Conservation (phyloP, 2,888 invertebrate species). For the Lypha dubia region DNA sequence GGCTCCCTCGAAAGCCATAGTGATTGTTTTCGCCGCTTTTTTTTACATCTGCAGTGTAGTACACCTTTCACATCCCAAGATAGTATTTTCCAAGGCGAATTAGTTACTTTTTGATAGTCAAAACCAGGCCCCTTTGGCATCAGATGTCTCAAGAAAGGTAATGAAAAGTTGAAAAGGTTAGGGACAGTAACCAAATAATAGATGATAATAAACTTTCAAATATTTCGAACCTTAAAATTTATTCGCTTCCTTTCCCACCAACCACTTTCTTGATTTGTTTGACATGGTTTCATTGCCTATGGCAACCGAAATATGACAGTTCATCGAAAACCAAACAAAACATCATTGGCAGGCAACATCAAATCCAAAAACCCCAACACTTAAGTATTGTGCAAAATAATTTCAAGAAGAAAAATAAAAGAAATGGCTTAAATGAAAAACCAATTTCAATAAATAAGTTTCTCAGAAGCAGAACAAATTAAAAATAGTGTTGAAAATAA, state of each 20-base stretch:
- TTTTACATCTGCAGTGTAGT: no score
- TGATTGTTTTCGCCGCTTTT: no score
- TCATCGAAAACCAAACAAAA: slow-evolving; percentile 16
- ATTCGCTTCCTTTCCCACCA: slow-evolving; percentile 4
- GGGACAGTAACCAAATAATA: no score
- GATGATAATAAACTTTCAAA: no score
- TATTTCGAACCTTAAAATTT: neutral
- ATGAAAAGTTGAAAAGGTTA: no score
- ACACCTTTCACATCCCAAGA: no score
- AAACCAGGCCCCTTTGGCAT: no score
- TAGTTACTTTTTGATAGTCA: no score
- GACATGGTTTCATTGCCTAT: slow-evolving; percentile 16
- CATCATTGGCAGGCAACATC: neutral
- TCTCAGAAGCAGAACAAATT: slow-evolving; percentile 65
- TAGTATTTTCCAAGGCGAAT: no score
- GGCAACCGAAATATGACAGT: slow-evolving; percentile 52
- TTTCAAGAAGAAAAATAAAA: neutral
- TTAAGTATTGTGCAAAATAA: slow-evolving; percentile 12
- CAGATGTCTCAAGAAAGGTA: no score
- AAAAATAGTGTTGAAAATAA: slow-evolving; percentile 61
- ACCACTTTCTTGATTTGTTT: slow-evolving; percentile 32
- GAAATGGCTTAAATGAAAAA: slow-evolving; percentile 41
- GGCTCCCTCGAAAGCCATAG: no score
- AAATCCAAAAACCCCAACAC: neutral
- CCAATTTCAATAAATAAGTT: slow-evolving; percentile 62